Percentiles rank a stretch among this genome's conserved stretches.
Conservation (phyloP, 2,888 invertebrate genomes). For the Deilephila elpenor region DNA sequence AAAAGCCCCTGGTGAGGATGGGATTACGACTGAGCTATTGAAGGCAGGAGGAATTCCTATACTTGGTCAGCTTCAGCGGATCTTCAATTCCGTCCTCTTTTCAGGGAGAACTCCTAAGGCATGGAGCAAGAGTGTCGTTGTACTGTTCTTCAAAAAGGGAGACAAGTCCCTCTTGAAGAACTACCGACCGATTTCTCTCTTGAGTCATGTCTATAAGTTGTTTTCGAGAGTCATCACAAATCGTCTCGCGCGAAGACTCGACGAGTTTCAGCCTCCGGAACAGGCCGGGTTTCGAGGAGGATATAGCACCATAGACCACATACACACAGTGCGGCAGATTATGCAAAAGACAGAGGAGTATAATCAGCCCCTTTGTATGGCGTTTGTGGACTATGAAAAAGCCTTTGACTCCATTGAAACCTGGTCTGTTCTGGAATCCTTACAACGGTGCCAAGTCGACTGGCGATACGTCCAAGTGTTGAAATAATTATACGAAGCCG, state of each 20-base stretch:
- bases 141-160: too few species aligned
- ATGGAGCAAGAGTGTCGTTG: too few species aligned
- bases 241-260: not conserved
- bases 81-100: too few species aligned
- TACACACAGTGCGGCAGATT: not conserved
- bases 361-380: not conserved
- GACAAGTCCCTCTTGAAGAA: too few species aligned
- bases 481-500: too few species aligned
- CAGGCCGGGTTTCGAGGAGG: not conserved
- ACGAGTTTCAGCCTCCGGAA: not conserved
- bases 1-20: too few species aligned
- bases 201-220: not conserved
- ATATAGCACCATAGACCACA: not conserved
- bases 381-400: not conserved
- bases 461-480: conserved; percentile 32
- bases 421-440: conserved; percentile 33
- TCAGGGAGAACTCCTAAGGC: too few species aligned
- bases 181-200: too few species aligned
- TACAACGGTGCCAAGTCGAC: conserved; percentile 33
- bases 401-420: not conserved
- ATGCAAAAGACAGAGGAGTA: not conserved
- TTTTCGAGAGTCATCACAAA: not conserved
- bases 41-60: too few species aligned
- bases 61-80: too few species aligned
- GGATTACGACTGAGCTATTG: too few species aligned